Evolutionary conservation across 2,888 invertebrate genomes (phyloP), one percentile per base, ranked within the genome.

Genomic region (Drosophila kokeensis): DNA sequence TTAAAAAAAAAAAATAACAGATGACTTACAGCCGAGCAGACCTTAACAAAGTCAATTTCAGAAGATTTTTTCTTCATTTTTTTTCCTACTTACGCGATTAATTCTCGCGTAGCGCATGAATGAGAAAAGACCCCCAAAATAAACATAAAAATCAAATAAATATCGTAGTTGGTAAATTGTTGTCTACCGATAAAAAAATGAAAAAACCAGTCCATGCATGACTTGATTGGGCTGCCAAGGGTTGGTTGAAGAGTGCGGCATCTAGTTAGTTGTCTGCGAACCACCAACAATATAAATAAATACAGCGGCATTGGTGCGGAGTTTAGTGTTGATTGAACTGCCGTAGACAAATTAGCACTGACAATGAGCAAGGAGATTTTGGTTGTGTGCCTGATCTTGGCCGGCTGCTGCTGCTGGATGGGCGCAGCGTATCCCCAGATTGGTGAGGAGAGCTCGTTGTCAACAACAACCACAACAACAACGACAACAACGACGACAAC

Each of bases 281-380:
- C 18, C 29, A 29, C n/a, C 11, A 24, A 6, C 59, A 40, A 57
- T 76, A 81, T 81, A 79, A 67, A 77, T 81, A 77, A 77, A 38
- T 76, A 66, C 73, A 73, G 40, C 63, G 32, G 58, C 24, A 30
- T 15, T 13, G 32, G 21, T 21, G 21, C 34, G 42, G 27, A 49
- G 38, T 34, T 80, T 69, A 80, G 79, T 80, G 59, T 62, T 49
- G 62, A 40, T 55, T 66, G 68, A 71, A 59, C 78, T n/a, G 78
- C 63, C 68, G 48, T 30, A 34, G 68, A 65, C 63, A 63, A 68
- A 58, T 69, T 63, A 65, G 52, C 67, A 65, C 38, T 34, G 18
- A 60, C 11, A 63, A 81, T 80, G 82, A 70, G 63, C n/a, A 78
- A 27, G 29, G 74, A 48, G 52, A 58, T 53, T n/a, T 13, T 80